Base-by-base conservation (phyloP, 2,888 invertebrate genomes). In the Oconnorella tubifera region DNA sequence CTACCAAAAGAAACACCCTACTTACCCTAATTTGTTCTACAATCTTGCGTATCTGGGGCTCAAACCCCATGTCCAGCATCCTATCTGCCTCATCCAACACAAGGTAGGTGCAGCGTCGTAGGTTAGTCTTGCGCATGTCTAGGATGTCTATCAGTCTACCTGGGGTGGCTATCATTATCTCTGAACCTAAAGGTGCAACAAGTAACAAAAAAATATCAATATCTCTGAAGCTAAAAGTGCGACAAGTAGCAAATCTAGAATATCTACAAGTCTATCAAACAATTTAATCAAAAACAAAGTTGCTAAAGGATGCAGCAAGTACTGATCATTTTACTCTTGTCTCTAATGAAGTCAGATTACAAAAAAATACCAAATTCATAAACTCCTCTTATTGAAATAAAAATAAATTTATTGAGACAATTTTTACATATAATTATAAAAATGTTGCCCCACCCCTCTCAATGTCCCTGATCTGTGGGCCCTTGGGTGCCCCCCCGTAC, bases 401-500 rank as follows among this genome's bases (percentile, higher is more conserved):
- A n/a, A n/a, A n/a, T n/a, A n/a, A n/a, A n/a, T n/a, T n/a, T n/a
- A n/a, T n/a, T n/a, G n/a, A n/a, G n/a, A n/a, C n/a, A n/a, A n/a
- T n/a, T n/a, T n/a, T n/a, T n/a, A n/a, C n/a, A n/a, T n/a, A n/a
- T n/a, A n/a, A n/a, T n/a, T n/a, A n/a, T n/a, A n/a, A n/a, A n/a
- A n/a, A n/a, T n/a, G n/a, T n/a, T n/a, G n/a, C n/a, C 66, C 59
- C 23, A 79, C 83, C 83, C 72, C 82, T 75, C 69, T 83, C 82
- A 60, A 85, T 73, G 67, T 83, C 83, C 65, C 82, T 73, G 48
- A 83, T 78, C 72, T 97, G 94, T 19, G 93, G 94, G 62, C 86
- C 92, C 81, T 97, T 98, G 0, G 96, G 94, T 1, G 97, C 94
- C 19, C 99, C 99, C 63, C 99, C 99, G 83, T 98, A 99, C 32